phyloP scores from a whole-genome alignment of 2,797 vertebrate genomes.

The Chelmon rostratus region DNA sequence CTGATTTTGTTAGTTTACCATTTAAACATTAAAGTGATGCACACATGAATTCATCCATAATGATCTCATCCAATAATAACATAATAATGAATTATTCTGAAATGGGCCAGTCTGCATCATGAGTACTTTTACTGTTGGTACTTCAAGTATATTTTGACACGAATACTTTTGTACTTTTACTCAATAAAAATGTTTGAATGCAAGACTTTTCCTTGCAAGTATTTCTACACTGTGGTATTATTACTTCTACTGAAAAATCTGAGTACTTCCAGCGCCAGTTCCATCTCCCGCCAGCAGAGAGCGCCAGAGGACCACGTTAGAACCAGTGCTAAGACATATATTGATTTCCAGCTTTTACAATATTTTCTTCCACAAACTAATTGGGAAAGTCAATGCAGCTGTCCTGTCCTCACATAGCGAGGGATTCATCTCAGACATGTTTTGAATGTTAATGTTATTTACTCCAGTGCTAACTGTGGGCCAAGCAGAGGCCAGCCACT shows the following conservation, averaged over 20 bases:
- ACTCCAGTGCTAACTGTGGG: rapidly evolving
- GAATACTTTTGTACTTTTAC: neutral
- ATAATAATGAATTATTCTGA: neutral
- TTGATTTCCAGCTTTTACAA: slow-evolving; percentile 41
- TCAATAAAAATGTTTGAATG: neutral
- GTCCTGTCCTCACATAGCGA: rapidly evolving
- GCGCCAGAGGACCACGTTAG: slow-evolving; percentile 12
- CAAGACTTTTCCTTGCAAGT: neutral
- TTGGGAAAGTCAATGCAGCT: neutral
- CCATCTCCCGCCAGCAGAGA: slow-evolving; percentile 1
- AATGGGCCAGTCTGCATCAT: neutral
- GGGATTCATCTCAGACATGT: rapidly evolving
- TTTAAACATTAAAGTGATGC: neutral
- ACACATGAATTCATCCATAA: neutral
- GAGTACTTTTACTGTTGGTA: neutral
- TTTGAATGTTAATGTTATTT: neutral
- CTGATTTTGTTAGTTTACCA: neutral
- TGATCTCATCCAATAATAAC: neutral
- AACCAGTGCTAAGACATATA: neutral
- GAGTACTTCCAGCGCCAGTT: neutral
- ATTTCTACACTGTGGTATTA: neutral
- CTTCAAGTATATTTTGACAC: neutral
- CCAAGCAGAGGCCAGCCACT: neutral
- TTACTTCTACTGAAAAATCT: neutral
- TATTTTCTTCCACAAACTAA: slow-evolving; percentile 14